Evolutionary conservation across 1,140 invertebrate species (phyloP), one percentile per base, ranked within the genome.

Genomic region (Spodoptera litura): DNA sequence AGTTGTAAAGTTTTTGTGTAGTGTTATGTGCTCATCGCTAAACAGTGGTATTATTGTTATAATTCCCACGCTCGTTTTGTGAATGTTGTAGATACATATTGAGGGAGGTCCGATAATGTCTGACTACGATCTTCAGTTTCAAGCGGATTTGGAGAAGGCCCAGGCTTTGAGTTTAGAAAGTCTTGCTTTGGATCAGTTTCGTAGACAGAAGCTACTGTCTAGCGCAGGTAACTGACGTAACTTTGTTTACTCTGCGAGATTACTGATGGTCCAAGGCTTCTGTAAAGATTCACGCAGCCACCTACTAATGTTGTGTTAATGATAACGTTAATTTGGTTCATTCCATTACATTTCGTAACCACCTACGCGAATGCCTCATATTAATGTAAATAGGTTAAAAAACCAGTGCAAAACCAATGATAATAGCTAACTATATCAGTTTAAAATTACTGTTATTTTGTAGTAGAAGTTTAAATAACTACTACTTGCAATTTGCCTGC

Each of bases 91-190:
- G 88, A 87, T 87, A 85, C 59, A 82, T 80, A 75, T 83, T 84
- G 73, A 87, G 79, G 74, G 79, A 83, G 66, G 72, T 76, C 66
- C 56, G 73, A 94, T 87, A 86, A 95, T 94, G 94, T 95, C 95
- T 73, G 97, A 97, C 88, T 97, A 97, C 95, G 97, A 98, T 85
- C 96, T 96, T 84, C 96, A 98, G 90, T 98, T 97, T 90, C 95
- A 97, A 94, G 97, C 97, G 82, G 97, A 98, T 90, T 94, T 98
- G 87, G 97, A 98, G 92, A 96, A 96, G 88, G 98, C 98, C 6
- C 97, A 97, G 90, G 97, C 97, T 71, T 93, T 98, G 27, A 98
- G 97, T 94, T 95, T 98, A 85, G 97, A 98, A 94, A 97, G 96
- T 88, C 95, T 98, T 78, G 97, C 97, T 8, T 93, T 98, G 83